Evolutionary conservation across 2,113 vertebrate genomes (phyloP), one percentile per base, ranked within the genome.

Genomic region (Oncorhynchus nerka): DNA sequence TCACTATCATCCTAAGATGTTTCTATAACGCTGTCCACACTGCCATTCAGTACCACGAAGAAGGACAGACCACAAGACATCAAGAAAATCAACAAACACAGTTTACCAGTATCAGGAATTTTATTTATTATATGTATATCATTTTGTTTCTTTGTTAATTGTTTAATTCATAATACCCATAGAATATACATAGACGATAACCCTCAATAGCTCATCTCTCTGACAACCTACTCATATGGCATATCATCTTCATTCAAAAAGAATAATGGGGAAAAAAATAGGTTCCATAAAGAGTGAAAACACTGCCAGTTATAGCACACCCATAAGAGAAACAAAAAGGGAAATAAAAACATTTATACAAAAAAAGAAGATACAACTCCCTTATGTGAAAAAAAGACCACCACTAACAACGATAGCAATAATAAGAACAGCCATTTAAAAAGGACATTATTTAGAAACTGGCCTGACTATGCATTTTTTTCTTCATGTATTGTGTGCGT

Each of bases 71-170:
- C 7, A 62, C 19, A 62, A 62, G 19, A 62, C n/a, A 4, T 7
- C 55, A 67, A 39, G n/a, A 20, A 61, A 26, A 64, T 55, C 61
- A 66, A 73, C 45, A 76, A 74, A 74, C 66, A 75, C 9, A n/a
- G 34, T 70, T 76, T 79, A 89, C 92, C 90, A 89, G 91, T 92
- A 93, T 92, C 87, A 93, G 89, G 88, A 91, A 86, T 90, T 93
- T 92, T 93, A 94, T 92, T 94, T 88, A 86, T 92, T 90, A 92
- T 92, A 92, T 91, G 89, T 94, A 93, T 92, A 93, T 88, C 92
- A 94, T 89, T 93, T 82, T 85, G 89, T 87, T 91, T 88, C 80
- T 91, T 89, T 91, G 89, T 93, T 94, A 92, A 92, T 88, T 22
- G 81, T 92, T 93, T 90, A 90, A 91, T 91, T 92, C 83, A 91